Conservation (phyloP, 2,888 invertebrate genomes). For the Cephonodes hylas region DNA sequence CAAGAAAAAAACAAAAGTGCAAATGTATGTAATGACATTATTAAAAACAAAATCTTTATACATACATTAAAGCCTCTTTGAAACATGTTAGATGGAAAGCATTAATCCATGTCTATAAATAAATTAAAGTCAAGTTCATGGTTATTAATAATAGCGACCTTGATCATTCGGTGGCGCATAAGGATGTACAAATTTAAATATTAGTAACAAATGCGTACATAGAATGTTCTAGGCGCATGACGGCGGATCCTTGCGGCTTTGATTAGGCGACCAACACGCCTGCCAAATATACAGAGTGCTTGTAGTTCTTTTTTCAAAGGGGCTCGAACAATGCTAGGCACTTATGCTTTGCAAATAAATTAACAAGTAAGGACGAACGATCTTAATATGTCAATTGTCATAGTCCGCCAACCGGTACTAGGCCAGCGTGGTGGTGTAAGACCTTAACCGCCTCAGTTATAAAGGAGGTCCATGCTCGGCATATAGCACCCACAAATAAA, state of each 20-base stretch:
- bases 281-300: conserved; percentile 37
- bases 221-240: conserved; percentile 52
- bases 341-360: too few species aligned
- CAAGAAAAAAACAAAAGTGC: too few species aligned
- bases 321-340: too few species aligned
- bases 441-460: too few species aligned
- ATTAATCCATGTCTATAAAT: neutral
- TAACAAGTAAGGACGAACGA: too few species aligned
- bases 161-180: conserved; percentile 37
- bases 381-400: too few species aligned
- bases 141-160: conserved; percentile 41
- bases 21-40: neutral
- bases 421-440: too few species aligned
- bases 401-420: too few species aligned
- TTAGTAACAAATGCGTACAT: conserved; percentile 27
- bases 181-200: conserved; percentile 37
- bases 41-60: neutral
- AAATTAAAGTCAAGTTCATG: conserved; percentile 54
- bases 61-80: neutral
- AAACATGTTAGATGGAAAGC: neutral
- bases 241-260: conserved; percentile 36
- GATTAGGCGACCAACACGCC: conserved; percentile 31
- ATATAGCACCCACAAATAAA: too few species aligned
- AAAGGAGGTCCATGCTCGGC: too few species aligned
- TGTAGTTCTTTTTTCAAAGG: too few species aligned